Base-by-base conservation (phyloP, 1,140 invertebrate species). In the Hirudo medicinalis region DNA sequence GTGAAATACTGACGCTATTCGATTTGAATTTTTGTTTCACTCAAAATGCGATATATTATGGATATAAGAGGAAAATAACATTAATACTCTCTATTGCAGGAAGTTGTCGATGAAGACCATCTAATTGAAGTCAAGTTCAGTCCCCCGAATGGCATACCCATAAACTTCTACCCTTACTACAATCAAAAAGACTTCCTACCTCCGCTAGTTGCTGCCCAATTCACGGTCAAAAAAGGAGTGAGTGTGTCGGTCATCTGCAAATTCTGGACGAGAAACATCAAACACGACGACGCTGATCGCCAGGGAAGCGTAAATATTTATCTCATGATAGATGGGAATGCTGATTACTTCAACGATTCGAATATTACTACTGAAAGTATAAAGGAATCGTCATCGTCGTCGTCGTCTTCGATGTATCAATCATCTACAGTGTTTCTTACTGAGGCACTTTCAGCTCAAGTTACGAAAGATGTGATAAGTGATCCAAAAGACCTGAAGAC, bases 121-220 rank as follows among this genome's bases (percentile, higher is more conserved):
- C 40, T 60, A 11, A 36, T 22, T 17, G 15, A 57, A 29, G 54
- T 63, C 54, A 36, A 19, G 17, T 71, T 57, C 55, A 53, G 57
- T 57, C 70, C 70, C 13, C 25, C 43, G 15, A 36, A 11, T 25
- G 70, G 70, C 6, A 57, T 71, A 22, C 54, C n/a, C 25, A 6
- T 29, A 53, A 22, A 27, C 25, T 71, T 57, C 55, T 71, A 25
- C 54, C 70, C 70, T 19, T 71, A 71, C 70, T 32, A 32, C 20
- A 71, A 55, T 29, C 70, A 71, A 40, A 19, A 8, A n/a, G 55
- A 53, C 27, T 71, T 57, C 55, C 22, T 63, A 19, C 19, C 70
- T 22, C 70, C 70, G 8, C 9, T 63, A 6, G 54, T 71, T 27
- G 57, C 57, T 53, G 70, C 70, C 20, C 54, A 71, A 53, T 71